A percentile compares a stretch with the other conserved stretches of the same genome.
These are phyloP conservation scores for Callopanchax toddi DNA, from an alignment of 2,113 vertebrate species.

Conservation along the genomic window DNA sequence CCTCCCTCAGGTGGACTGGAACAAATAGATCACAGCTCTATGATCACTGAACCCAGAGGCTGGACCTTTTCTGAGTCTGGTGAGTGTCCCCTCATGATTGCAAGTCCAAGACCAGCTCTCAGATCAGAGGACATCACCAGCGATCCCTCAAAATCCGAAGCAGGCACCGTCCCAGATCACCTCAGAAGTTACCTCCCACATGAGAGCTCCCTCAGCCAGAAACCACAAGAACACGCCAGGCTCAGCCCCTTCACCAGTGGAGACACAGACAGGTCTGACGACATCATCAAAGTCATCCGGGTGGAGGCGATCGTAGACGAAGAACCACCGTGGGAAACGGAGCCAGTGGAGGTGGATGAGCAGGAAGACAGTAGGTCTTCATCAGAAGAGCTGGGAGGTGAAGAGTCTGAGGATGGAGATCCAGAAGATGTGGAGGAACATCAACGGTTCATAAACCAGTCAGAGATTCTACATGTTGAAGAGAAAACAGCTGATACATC, in stretches of 20 bases:
- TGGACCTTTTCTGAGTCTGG: conserved; percentile 16
- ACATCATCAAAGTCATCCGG: not conserved
- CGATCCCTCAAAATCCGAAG: not conserved
- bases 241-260: not conserved
- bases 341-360: not conserved
- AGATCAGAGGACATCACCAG: conserved; percentile 25
- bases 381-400: conserved; percentile 32
- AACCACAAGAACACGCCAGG: not conserved
- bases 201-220: conserved; percentile 1
- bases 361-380: conserved; percentile 25
- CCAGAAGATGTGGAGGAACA: not conserved
- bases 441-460: not conserved
- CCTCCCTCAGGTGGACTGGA: conserved; percentile 26
- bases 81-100: conserved; percentile 7
- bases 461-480: not conserved
- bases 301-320: conserved; percentile 49
- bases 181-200: not conserved
- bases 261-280: not conserved
- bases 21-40: not conserved
- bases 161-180: not conserved
- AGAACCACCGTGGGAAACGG: conserved; percentile 55
- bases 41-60: not conserved
- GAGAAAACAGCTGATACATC: no score
- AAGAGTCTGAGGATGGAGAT: not conserved
- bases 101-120: conserved; percentile 63